phyloP scores from a whole-genome alignment of 1,140 invertebrate species.

The Samia ricini region DNA sequence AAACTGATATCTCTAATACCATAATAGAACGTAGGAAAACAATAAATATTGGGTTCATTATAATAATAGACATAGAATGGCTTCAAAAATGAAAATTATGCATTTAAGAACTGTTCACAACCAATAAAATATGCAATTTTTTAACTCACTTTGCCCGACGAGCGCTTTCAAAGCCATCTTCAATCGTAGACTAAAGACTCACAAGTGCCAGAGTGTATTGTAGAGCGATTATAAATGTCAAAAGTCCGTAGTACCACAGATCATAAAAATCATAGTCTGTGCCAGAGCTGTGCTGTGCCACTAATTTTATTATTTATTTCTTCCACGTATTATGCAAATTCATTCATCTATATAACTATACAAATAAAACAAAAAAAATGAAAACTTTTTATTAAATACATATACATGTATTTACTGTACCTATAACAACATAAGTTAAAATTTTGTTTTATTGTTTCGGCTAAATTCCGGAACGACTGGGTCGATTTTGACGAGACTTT shows the following conservation, averaged over 20 bases:
- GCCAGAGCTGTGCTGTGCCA: no score
- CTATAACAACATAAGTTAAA: no score
- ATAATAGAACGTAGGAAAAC: neutral
- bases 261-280: no score
- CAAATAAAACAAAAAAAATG: no score
- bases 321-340: no score
- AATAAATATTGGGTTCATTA: neutral
- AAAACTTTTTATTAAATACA: no score
- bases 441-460: no score
- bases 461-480: no score
- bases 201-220: neutral
- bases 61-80: neutral
- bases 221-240: slow-evolving; percentile 10
- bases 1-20: slow-evolving; percentile 8
- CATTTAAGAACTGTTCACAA: neutral
- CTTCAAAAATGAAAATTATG: neutral
- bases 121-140: neutral
- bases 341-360: no score
- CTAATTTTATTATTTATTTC: no score
- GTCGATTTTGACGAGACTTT: no score
- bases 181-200: slow-evolving; percentile 43
- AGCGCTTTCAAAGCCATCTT: slow-evolving; percentile 84
- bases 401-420: no score
- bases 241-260: neutral
- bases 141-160: slow-evolving; percentile 82